A percentile compares a stretch with the other conserved stretches of the same genome.
phyloP scores from a whole-genome alignment of 1,140 invertebrate species.

The Vanessa tameamea region DNA sequence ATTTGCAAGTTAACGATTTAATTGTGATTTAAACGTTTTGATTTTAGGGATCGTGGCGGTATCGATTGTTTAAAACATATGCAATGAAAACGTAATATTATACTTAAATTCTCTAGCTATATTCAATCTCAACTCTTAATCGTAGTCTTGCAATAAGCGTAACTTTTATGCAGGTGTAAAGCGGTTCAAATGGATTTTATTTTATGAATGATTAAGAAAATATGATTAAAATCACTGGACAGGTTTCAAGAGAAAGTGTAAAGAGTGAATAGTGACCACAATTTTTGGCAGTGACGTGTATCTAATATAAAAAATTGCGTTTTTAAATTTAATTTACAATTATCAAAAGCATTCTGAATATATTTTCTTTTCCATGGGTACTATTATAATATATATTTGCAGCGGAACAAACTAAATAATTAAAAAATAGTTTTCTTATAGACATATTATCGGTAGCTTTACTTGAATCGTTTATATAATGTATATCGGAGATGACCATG shows the following conservation, averaged over 20 bases:
- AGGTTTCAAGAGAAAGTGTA: slow-evolving; percentile 29
- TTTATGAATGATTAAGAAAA: background rate
- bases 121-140: slow-evolving; percentile 16
- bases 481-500: background rate
- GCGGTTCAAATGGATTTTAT: background rate
- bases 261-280: slow-evolving; percentile 39
- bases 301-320: slow-evolving; percentile 25
- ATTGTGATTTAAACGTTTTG: too few relatives aligned
- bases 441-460: background rate
- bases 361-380: background rate
- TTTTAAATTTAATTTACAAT: slow-evolving; percentile 4
- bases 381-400: background rate
- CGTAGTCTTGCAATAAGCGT: slow-evolving; percentile 9
- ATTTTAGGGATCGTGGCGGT: too few relatives aligned
- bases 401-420: background rate
- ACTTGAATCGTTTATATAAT: background rate
- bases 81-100: too few relatives aligned
- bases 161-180: slow-evolving; percentile 19
- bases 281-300: slow-evolving; percentile 42
- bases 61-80: too few relatives aligned
- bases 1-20: too few relatives aligned
- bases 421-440: slow-evolving; percentile 3
- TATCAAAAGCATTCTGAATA: background rate
- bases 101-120: background rate
- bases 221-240: slow-evolving; percentile 16